Evolutionary conservation across 2,888 invertebrate genomes (phyloP).

Genomic region (Cataglyphis rosenhaueri): DNA sequence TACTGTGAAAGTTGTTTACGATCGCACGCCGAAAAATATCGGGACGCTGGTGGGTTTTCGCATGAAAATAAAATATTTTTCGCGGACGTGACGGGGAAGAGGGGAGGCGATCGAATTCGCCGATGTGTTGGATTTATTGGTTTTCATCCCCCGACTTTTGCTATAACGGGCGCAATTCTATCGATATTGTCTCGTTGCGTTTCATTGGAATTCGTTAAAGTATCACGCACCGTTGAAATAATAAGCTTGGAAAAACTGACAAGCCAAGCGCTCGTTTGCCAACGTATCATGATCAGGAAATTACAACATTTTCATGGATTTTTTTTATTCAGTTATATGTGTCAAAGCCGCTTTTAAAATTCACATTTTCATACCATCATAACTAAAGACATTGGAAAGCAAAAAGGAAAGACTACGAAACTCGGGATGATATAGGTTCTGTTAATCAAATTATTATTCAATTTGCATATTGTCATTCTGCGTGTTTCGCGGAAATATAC

Average conservation of each 20-base stretch:
- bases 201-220: conserved; percentile 43
- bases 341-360: background rate
- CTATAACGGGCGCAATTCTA: conserved; percentile 44
- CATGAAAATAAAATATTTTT: conserved; percentile 71
- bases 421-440: background rate
- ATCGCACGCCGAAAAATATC: conserved; percentile 63
- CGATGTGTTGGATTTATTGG: conserved; percentile 64
- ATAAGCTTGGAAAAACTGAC: conserved; percentile 36
- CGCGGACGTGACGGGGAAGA: conserved; percentile 17
- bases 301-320: background rate
- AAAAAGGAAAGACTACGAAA: background rate
- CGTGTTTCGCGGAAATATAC: background rate
- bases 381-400: background rate
- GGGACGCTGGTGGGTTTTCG: conserved; percentile 47
- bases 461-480: conserved; percentile 13
- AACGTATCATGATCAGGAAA: background rate
- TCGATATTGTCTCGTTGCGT: conserved; percentile 37
- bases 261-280: background rate
- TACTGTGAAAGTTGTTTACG: conserved; percentile 72
- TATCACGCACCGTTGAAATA: conserved; percentile 32
- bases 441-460: conserved; percentile 11
- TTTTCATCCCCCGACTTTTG: conserved; percentile 56
- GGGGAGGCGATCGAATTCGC: conserved; percentile 14
- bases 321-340: background rate
- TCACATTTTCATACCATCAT: background rate